A percentile compares a stretch with the other conserved stretches of the same genome.
Conservation (phyloP, 2,113 vertebrate genomes). For the Hypomesus transpacificus region DNA sequence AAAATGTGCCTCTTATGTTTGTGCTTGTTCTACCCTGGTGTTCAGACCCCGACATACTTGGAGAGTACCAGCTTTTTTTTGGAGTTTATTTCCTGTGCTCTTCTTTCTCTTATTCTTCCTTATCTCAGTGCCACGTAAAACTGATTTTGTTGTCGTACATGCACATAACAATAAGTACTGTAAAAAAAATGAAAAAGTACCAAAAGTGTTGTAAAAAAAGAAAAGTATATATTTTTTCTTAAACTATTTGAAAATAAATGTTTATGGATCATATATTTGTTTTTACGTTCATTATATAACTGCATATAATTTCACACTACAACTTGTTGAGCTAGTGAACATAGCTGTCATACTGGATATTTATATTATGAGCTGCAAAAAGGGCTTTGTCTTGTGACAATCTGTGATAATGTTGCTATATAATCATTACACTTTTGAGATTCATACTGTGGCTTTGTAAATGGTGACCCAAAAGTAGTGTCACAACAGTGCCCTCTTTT, state of each 20-base stretch:
- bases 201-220: constrained; percentile 86
- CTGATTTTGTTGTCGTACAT: constrained; percentile 70
- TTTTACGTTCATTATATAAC: too few species aligned
- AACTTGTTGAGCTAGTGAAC: too few species aligned
- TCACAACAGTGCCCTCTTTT: too few species aligned
- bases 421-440: too few species aligned
- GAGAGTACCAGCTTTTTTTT: neutral
- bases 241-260: constrained; percentile 90
- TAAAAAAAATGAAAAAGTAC: constrained; percentile 78
- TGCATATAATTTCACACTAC: too few species aligned
- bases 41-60: neutral
- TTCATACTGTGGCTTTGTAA: too few species aligned
- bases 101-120: constrained; percentile 71
- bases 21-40: neutral
- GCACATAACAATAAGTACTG: constrained; percentile 75
- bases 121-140: constrained; percentile 76
- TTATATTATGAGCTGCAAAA: too few species aligned
- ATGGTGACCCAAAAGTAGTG: too few species aligned
- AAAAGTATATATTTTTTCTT: constrained; percentile 65
- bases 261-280: constrained; percentile 72
- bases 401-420: too few species aligned
- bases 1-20: neutral
- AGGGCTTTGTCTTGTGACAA: too few species aligned
- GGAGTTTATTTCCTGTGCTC: constrained; percentile 67
- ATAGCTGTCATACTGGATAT: too few species aligned